These are phyloP conservation scores for Misgurnus anguillicaudatus DNA, from an alignment of 2,113 vertebrate species.

Conservation along the genomic window DNA sequence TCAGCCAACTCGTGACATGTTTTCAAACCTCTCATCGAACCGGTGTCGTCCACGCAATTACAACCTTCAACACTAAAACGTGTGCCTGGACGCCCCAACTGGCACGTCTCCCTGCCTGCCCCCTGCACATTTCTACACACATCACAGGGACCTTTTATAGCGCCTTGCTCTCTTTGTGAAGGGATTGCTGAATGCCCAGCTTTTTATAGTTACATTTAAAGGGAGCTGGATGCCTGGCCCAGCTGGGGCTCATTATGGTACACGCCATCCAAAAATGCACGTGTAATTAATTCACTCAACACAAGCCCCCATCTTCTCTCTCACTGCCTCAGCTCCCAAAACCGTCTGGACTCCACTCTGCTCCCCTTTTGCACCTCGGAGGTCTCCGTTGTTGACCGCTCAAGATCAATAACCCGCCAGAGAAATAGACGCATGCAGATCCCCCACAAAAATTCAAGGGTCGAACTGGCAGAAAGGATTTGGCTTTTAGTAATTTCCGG, in stretches of 20 bases:
- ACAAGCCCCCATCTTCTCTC: slow-evolving; percentile 46
- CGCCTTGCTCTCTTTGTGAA: slow-evolving; percentile 55
- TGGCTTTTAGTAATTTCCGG: slow-evolving; percentile 44
- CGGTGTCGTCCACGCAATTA: not conserved
- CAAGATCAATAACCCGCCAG: slow-evolving; percentile 35
- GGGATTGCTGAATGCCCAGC: slow-evolving; percentile 59
- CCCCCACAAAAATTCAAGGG: slow-evolving; percentile 19
- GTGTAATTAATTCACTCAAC: slow-evolving; percentile 93
- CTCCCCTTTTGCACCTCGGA: slow-evolving; percentile 35
- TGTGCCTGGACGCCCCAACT: slow-evolving; percentile 38
- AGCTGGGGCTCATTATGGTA: slow-evolving; percentile 92
- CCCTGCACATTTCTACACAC: slow-evolving; percentile 49
- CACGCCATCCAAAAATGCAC: slow-evolving; percentile 90
- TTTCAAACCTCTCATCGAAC: not conserved
- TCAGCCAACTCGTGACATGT: not conserved
- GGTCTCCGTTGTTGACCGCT: slow-evolving; percentile 26
- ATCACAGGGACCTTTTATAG: slow-evolving; percentile 60
- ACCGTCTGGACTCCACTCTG: slow-evolving; percentile 71
- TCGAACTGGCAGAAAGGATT: not conserved
- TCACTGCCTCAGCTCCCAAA: slow-evolving; percentile 36
- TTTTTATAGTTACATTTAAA: slow-evolving; percentile 89
- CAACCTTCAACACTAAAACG: not conserved
- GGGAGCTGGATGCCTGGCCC: slow-evolving; percentile 87
- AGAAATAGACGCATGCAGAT: slow-evolving; percentile 20
- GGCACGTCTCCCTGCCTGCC: slow-evolving; percentile 45